phyloP scores from a whole-genome alignment of 2,113 vertebrate genomes.

The Sander vitreus region DNA sequence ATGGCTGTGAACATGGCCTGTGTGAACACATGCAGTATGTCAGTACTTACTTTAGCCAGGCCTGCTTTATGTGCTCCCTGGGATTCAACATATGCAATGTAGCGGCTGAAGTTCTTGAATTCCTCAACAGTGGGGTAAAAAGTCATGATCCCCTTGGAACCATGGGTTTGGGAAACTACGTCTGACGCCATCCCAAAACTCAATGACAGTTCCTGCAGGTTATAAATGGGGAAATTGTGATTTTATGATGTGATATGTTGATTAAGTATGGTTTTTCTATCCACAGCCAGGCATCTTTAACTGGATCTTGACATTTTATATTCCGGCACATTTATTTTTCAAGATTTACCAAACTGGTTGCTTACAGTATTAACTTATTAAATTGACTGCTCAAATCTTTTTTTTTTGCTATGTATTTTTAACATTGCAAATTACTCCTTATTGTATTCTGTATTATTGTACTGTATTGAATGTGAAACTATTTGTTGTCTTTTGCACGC shows the following conservation, averaged over 20 bases:
- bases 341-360: background rate
- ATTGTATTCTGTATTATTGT: too few relatives aligned
- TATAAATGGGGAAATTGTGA: background rate
- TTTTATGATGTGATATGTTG: background rate
- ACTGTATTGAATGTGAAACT: too few relatives aligned
- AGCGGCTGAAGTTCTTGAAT: constrained; percentile 93
- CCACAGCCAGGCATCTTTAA: background rate
- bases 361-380: background rate
- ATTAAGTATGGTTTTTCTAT: too few relatives aligned
- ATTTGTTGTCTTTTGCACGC: too few relatives aligned
- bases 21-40: background rate
- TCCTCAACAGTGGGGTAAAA: constrained; percentile 93
- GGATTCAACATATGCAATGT: constrained; percentile 94
- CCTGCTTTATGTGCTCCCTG: constrained; percentile 95
- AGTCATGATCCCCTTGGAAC: constrained; percentile 91
- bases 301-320: background rate
- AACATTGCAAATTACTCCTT: too few relatives aligned
- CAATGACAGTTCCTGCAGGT: constrained; percentile 40
- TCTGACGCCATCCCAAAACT: constrained; percentile 85
- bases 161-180: constrained; percentile 80
- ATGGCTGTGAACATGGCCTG: background rate
- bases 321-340: background rate
- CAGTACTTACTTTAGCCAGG: constrained; percentile 90
- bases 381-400: background rate
- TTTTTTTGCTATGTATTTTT: too few relatives aligned